Conservation (phyloP, 2,113 vertebrate genomes). For the Panurus biarmicus region DNA sequence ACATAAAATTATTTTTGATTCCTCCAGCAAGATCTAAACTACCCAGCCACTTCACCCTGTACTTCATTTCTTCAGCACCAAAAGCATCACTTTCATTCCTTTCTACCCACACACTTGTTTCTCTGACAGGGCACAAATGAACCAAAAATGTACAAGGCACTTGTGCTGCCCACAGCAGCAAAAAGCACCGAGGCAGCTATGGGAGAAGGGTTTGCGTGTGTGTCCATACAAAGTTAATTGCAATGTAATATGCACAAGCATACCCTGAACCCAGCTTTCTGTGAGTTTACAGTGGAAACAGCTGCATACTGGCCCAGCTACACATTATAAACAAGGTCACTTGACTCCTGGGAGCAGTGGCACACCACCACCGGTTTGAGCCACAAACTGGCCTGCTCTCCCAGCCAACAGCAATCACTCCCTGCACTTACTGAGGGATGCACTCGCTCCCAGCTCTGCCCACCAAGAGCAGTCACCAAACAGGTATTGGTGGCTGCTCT, state of each 20-base stretch:
- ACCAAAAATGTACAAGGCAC: rapidly evolving
- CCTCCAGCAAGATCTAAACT: neutral
- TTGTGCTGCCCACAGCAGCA: neutral
- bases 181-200: neutral
- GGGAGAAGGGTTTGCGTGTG: neutral
- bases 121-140: neutral
- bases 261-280: neutral
- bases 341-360: neutral
- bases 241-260: constrained; percentile 8
- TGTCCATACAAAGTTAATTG: neutral
- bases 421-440: neutral
- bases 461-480: neutral
- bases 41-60: neutral
- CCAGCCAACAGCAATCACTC: neutral
- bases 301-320: neutral
- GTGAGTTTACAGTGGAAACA: constrained; percentile 7
- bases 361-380: neutral
- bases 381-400: neutral
- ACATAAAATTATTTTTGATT: neutral
- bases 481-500: rapidly evolving
- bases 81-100: neutral
- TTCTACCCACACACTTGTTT: neutral
- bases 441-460: neutral
- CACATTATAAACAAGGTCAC: neutral
- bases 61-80: neutral